Conservation (phyloP, 2,113 vertebrate genomes). For the Paradisaea rubra region DNA sequence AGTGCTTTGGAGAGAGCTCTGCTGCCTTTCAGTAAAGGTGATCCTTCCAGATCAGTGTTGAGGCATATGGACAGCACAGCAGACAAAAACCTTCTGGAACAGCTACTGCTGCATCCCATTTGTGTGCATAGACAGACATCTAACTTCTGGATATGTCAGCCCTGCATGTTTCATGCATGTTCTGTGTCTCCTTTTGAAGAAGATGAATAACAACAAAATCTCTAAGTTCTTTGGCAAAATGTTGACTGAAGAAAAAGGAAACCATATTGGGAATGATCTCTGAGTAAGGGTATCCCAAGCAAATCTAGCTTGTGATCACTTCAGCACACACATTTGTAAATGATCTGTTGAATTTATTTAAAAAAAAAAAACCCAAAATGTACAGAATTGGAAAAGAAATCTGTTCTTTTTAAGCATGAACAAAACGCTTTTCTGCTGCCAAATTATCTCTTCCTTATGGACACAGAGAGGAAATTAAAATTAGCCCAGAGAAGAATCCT, state of each 20-base stretch:
- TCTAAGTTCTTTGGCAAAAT: neutral
- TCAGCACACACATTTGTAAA: slow-evolving; percentile 33
- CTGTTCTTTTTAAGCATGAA: slow-evolving; percentile 44
- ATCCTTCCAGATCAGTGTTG: neutral
- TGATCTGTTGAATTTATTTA: slow-evolving; percentile 44
- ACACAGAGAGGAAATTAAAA: slow-evolving; percentile 55
- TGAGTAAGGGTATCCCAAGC: neutral
- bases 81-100: neutral
- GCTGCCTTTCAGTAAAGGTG: neutral
- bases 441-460: slow-evolving; percentile 42
- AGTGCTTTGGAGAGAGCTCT: neutral
- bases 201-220: neutral
- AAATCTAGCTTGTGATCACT: slow-evolving; percentile 1
- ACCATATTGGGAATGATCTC: neutral
- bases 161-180: neutral
- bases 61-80: neutral
- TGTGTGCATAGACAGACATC: neutral
- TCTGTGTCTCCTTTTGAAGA: neutral
- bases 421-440: slow-evolving; percentile 42
- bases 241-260: neutral
- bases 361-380: slow-evolving; percentile 12
- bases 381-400: slow-evolving; percentile 42
- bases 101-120: neutral
- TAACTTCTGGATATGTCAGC: neutral
- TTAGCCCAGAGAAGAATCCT: slow-evolving; percentile 3